These are phyloP conservation scores for Acyrthosiphon pisum DNA, from an alignment of 1,140 invertebrate species.

Conservation along the genomic window DNA sequence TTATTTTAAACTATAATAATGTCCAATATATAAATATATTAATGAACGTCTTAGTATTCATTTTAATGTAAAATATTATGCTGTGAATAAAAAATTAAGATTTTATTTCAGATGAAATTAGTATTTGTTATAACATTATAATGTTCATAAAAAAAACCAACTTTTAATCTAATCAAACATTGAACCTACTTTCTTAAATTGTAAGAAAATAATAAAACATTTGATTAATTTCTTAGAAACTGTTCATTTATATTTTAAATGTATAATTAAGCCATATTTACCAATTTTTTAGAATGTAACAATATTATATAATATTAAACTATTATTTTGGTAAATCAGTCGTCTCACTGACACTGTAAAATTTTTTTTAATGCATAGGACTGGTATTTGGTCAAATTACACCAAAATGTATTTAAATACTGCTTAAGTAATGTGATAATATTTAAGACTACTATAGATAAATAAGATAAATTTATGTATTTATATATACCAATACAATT, in stretches of 20 bases:
- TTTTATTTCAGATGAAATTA: slow-evolving; percentile 1
- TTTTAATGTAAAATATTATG: neutral
- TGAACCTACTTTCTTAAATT: neutral
- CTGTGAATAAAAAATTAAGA: neutral
- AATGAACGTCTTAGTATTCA: neutral
- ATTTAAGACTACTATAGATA: neutral
- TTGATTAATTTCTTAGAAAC: neutral
- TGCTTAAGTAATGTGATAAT: slow-evolving; percentile 21
- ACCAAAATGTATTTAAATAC: slow-evolving; percentile 13
- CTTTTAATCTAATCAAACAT: neutral
- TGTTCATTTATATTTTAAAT: neutral
- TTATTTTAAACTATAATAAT: no score
- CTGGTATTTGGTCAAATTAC: neutral
- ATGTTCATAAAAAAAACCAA: neutral
- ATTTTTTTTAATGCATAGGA: neutral
- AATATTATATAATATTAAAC: no score
- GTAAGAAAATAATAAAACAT: neutral
- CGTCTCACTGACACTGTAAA: neutral
- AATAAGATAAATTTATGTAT: neutral
- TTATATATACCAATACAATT: slow-evolving; percentile 5
- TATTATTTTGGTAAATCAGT: neutral
- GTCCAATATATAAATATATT: no score
- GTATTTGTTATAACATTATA: neutral
- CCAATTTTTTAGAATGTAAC: neutral
- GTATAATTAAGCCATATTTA: neutral